Evolutionary conservation across 2,113 vertebrate genomes (phyloP).

Genomic region (Danio rerio): GRCz12tu NC_133178.1:42556001-42556500

Average conservation of each 20-base stretch:
- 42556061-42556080: too few species aligned
- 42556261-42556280: conserved; percentile 19
- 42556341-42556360: not conserved
- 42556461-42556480: not conserved
- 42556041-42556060: too few species aligned
- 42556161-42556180: not conserved
- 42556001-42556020: too few species aligned
- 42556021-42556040: too few species aligned
- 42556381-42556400: not conserved
- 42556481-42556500: not conserved
- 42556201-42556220: conserved; percentile 25
- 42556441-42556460: not conserved
- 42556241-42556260: conserved; percentile 28
- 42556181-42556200: not conserved
- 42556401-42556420: not conserved
- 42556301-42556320: not conserved
- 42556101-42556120: too few species aligned
- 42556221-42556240: conserved; percentile 32
- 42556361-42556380: not conserved
- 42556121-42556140: too few species aligned
- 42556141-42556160: too few species aligned
- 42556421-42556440: not conserved
- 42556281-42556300: not conserved
- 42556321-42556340: not conserved
- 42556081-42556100: too few species aligned